phyloP scores from a whole-genome alignment of 2,113 vertebrate species.

The Ochotona curzoniae region DNA sequence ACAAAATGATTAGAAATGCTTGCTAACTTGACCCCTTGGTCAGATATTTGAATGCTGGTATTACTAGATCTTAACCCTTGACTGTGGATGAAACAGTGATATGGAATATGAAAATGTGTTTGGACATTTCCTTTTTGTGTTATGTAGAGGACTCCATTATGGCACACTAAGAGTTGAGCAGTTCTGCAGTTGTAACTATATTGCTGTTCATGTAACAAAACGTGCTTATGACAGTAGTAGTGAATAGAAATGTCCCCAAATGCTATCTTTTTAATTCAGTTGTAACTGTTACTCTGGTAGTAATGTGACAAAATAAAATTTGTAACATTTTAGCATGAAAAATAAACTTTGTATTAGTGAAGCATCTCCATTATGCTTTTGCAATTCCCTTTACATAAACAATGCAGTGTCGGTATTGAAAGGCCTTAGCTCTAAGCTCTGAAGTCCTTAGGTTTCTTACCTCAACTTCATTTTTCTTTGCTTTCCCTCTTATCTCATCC shows the following conservation, averaged over 20 bases:
- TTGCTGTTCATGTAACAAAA: constrained; percentile 77
- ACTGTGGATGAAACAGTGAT: constrained; percentile 32
- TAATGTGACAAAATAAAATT: constrained; percentile 81
- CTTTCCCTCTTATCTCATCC: not conserved
- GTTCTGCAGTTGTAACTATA: constrained; percentile 73
- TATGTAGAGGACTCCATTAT: not conserved
- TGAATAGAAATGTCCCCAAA: constrained; percentile 82
- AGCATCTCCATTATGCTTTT: constrained; percentile 63
- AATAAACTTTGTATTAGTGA: constrained; percentile 80
- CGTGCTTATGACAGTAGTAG: constrained; percentile 75
- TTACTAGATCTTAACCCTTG: constrained; percentile 9
- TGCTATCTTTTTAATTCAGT: constrained; percentile 87
- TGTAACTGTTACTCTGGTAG: constrained; percentile 83
- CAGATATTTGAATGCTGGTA: constrained; percentile 19
- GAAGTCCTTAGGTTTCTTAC: not conserved
- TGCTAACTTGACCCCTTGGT: not conserved
- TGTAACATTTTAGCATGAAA: constrained; percentile 85
- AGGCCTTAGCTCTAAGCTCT: not conserved
- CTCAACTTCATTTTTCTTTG: not conserved
- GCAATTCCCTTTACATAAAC: constrained; percentile 16
- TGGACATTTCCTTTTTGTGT: constrained; percentile 35
- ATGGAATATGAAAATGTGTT: constrained; percentile 24
- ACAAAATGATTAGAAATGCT: constrained; percentile 34
- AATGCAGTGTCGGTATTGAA: not conserved
- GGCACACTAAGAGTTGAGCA: constrained; percentile 1